These are phyloP conservation scores for Magallana nippona DNA, from an alignment of 2,888 invertebrate species.

Conservation along the genomic window DNA sequence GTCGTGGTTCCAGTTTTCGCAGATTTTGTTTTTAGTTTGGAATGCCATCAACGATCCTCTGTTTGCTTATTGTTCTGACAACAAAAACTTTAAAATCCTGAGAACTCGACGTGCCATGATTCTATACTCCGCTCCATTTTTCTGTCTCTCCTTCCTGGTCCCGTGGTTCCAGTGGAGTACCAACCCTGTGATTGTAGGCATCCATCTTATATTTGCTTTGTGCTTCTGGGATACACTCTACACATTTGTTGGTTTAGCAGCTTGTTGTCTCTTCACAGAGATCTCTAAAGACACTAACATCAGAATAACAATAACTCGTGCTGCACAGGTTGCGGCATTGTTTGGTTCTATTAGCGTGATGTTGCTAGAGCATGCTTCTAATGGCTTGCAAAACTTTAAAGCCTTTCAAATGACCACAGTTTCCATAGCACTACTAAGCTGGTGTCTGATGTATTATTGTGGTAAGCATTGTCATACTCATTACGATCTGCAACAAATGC, in stretches of 20 bases:
- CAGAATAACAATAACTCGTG: slow-evolving; percentile 77
- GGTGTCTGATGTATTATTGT: slow-evolving; percentile 69
- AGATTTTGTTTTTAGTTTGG: slow-evolving; percentile 80
- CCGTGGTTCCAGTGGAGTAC: slow-evolving; percentile 77
- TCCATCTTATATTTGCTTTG: slow-evolving; percentile 79
- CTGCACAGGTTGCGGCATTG: slow-evolving; percentile 69
- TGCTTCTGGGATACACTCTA: slow-evolving; percentile 81
- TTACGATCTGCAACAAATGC: slow-evolving; percentile 63
- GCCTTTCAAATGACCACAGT: slow-evolving; percentile 76
- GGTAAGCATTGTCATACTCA: slow-evolving; percentile 71
- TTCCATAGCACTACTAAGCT: slow-evolving; percentile 70
- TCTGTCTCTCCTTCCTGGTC: slow-evolving; percentile 78
- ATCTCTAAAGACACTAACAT: slow-evolving; percentile 72
- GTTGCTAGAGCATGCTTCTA: slow-evolving; percentile 71
- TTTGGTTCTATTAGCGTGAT: slow-evolving; percentile 69
- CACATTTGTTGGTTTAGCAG: slow-evolving; percentile 79
- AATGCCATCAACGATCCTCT: slow-evolving; percentile 81
- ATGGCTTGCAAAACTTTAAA: slow-evolving; percentile 73
- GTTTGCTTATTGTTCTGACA: slow-evolving; percentile 80
- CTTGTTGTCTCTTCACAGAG: slow-evolving; percentile 79
- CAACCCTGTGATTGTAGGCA: slow-evolving; percentile 73
- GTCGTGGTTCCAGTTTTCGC: slow-evolving; percentile 80
- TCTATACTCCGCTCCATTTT: slow-evolving; percentile 79
- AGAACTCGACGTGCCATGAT: slow-evolving; percentile 78
- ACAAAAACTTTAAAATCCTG: slow-evolving; percentile 71